These are phyloP conservation scores for Dolomedes plantarius DNA, from an alignment of 2,888 invertebrate species.

Conservation along the genomic window DNA sequence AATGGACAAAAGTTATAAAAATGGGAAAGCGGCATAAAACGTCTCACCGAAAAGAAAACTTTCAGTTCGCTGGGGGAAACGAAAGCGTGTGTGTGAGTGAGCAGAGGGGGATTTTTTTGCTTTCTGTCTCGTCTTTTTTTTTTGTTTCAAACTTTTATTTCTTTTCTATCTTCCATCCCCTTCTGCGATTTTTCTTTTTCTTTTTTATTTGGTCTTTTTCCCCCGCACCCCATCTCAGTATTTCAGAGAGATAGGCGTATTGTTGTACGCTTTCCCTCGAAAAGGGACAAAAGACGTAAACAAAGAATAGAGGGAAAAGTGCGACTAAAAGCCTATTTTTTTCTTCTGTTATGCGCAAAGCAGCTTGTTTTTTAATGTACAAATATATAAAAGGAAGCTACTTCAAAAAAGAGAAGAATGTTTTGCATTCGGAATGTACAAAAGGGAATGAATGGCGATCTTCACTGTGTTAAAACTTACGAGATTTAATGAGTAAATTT, in stretches of 20 bases:
- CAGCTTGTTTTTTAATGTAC: too few species aligned
- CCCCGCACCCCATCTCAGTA: background rate
- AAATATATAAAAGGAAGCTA: too few species aligned
- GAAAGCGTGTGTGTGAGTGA: too few species aligned
- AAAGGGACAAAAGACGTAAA: background rate
- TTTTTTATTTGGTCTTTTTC: background rate
- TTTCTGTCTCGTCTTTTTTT: too few species aligned
- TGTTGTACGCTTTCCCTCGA: background rate
- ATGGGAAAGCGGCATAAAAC: slow-evolving; percentile 66
- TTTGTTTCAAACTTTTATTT: background rate
- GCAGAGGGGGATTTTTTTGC: too few species aligned
- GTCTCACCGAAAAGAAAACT: slow-evolving; percentile 64
- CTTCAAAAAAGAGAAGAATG: too few species aligned
- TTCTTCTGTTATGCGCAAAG: too few species aligned
- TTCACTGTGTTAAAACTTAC: too few species aligned
- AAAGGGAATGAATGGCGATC: too few species aligned
- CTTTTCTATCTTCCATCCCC: background rate
- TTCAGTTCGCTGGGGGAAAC: background rate
- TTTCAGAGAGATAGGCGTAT: background rate
- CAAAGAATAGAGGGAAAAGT: background rate
- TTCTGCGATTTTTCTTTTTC: background rate
- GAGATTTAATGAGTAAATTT: too few species aligned
- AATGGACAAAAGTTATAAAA: slow-evolving; percentile 70
- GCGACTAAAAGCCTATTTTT: background rate
- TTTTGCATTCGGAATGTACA: too few species aligned